These are phyloP conservation scores for Indri indri DNA, from an alignment of 2,113 vertebrate genomes.

Conservation along the genomic window DNA sequence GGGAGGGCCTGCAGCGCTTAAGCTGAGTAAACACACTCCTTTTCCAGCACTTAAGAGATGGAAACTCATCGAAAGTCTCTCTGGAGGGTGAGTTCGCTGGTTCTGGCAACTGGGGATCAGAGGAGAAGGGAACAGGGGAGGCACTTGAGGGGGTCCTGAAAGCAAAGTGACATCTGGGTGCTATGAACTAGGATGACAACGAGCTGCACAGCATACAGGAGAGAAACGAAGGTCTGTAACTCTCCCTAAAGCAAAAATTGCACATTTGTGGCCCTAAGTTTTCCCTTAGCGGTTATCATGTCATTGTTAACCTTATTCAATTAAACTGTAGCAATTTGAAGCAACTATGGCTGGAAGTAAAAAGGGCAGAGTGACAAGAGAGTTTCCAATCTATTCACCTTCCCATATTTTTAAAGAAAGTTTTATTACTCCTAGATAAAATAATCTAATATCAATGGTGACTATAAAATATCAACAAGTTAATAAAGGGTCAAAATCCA, in stretches of 20 bases:
- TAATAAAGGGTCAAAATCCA: constrained; percentile 55
- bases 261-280: neutral
- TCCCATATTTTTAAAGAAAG: neutral
- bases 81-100: constrained; percentile 30
- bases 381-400: neutral
- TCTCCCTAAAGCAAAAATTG: neutral
- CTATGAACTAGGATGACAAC: neutral
- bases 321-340: neutral
- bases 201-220: neutral
- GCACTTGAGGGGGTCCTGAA: neutral
- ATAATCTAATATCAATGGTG: constrained; percentile 24
- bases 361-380: neutral
- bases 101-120: neutral
- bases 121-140: too few relatives aligned
- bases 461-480: constrained; percentile 32
- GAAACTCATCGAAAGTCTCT: constrained; percentile 33
- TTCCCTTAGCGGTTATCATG: neutral
- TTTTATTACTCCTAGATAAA: constrained; percentile 44
- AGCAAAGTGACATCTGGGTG: neutral
- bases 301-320: neutral
- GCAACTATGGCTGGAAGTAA: neutral
- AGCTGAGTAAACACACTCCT: constrained; percentile 82
- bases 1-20: constrained; percentile 74
- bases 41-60: constrained; percentile 76
- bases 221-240: neutral